Evolutionary conservation across 2,888 invertebrate species (phyloP), one percentile per base, ranked within the genome.

Genomic region (Tenthredo amoena): DNA sequence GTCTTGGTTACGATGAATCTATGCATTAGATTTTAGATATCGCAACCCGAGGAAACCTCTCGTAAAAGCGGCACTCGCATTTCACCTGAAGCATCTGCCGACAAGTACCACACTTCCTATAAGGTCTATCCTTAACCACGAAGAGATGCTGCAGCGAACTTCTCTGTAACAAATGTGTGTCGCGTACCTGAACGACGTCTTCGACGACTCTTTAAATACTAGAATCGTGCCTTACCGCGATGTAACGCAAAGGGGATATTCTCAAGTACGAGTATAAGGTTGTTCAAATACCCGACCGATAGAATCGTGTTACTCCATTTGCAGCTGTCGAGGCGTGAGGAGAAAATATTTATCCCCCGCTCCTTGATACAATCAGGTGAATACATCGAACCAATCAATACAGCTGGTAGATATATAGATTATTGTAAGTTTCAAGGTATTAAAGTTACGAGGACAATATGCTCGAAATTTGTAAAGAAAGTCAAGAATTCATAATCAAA

Each of bases 1-100:
- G 82, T 82, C 82, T 82, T 79, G 47, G 65, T 82, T 71, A 82
- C 82, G 86, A 86, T 76, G 85, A 62, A 83, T 85, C 85, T 85
- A 83, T 86, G 86, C 77, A 86, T 86, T 82, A 82, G 86, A 86
- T 86, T 81, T 85, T 68, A 85, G 85, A 86, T 85, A 86, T 84
- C 83, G 72, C 50, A 71, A 47, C 68, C 83, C 31, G 31, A 68
- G 72, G 71, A 71, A 62, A 84, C 47, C 81, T 71, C 77, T 76
- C 81, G 81, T 81, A 81, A 81, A 81, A 62, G 58, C 81, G 26
- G 62, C 34, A 86, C 47, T 71, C 40, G 76, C 86, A 77, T 84
- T 86, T 86, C 86, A 84, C 86, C 77, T 84, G 84, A 84, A 84
- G 83, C 83, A 84, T 84, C 62, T 68, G 72, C 72, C 83, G 83